Evolutionary conservation across 2,888 invertebrate species (phyloP), one percentile per base, ranked within the genome.

Genomic region (Scaptomyza flava): DNA sequence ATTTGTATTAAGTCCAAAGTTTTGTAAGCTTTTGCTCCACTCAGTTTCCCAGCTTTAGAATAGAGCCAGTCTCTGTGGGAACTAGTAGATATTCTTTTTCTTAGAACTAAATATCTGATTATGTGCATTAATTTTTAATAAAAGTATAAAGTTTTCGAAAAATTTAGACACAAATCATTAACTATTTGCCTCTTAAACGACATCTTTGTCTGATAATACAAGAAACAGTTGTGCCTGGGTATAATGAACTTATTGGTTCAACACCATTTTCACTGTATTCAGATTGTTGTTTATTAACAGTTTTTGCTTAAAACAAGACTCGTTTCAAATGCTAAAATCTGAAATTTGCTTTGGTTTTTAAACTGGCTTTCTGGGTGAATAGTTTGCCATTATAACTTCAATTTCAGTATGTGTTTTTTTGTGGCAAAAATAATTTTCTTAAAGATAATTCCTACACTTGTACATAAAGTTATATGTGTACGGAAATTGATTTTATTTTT

Each of bases 91-190:
- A 70, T 76, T 62, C 56, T 53, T 69, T 62, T 33, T 76, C 41
- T 50, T 33, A 42, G 62, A 58, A 43, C 63, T 58, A 54, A 76
- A 70, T 76, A 77, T 58, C 50, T 54, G 43, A 72, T 33, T 30
- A 57, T 73, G 73, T 77, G 78, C 68, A 73, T 73, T 73, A 43
- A 77, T 54, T 67, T 66, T 31, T 67, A 41, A 73, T 77, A 73
- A 73, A 73, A 47, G 27, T 54, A 45, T 34, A 70, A 53, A 43
- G 57, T 61, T 56, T 38, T 50, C 45, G 9, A 31, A 57, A 33
- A 33, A 34, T 72, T 54, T 36, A 65, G 67, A 59, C 31, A 42
- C n/a, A 70, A 63, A 23, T 45, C 48, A 45, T 38, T 45, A 38
- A 51, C 47, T 23, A 52, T 23, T 23, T 38, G 38, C 36, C 48